Base-by-base conservation (phyloP, 2,888 invertebrate genomes). In the Meiosimyza decipiens region DNA sequence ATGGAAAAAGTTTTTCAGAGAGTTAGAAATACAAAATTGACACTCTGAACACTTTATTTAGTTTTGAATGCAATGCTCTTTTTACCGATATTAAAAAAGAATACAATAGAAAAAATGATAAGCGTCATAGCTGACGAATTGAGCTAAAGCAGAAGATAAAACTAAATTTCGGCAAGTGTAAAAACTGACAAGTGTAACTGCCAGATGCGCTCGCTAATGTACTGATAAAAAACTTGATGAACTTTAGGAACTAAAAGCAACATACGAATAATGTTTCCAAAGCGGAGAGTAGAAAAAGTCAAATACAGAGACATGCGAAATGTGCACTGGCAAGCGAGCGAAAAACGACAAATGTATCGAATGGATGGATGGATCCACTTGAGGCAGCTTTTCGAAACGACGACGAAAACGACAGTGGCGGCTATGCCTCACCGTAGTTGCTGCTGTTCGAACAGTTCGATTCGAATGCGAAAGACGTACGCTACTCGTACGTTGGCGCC, bases 251-350 rank as follows among this genome's bases (percentile, higher is more conserved):
- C 65, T 57, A 73, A 67, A 71, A 68, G 51, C 65, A 70, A 64
- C 65, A 70, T 49, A 50, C 52, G 51, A 68, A 69, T 68, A 54
- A 63, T 40, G 40, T 5, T 40, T 9, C 9, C 40, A 40, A 40
- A 40, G 9, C 40, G 40, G 69, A 69, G 74, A 72, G 49, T 62
- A 73, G 73, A 74, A 73, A 78, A 78, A 72, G 73, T 75, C 76
- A 75, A 74, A 69, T 62, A 68, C 47, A 65, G 13, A 57, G 57
- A 57, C 28, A 18, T 57, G 57, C 57, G 57, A 22, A 57, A 12
- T 28, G 15, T 15, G 57, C 18, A 55, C 12, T 13, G 11, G 51
- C 51, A 15, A 66, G 55, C 55, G 40, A 40, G 40, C 40, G 9
- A 40, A 9, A 9, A 40, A 40, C 40, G 40, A 40, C 40, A 40